These are phyloP conservation scores for Microcebus jonahi DNA, from an alignment of 2,113 vertebrate species.

Conservation along the genomic window DNA sequence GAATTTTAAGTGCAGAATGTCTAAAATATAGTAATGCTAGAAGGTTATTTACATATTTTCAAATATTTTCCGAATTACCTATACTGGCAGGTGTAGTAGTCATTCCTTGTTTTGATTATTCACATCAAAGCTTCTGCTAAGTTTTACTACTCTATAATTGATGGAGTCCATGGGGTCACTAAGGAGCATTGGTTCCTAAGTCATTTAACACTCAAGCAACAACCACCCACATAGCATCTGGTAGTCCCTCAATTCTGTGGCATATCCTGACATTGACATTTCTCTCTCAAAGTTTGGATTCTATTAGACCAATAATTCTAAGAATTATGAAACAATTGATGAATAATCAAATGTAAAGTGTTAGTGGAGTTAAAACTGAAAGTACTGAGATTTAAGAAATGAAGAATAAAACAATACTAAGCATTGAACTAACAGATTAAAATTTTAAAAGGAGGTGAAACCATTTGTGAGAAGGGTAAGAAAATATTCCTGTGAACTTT, in stretches of 20 bases:
- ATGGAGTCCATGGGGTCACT: neutral
- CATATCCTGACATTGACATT: neutral
- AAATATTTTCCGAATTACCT: conserved; percentile 9
- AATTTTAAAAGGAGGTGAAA: neutral
- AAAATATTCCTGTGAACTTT: neutral
- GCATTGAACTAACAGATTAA: neutral
- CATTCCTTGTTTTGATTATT: neutral
- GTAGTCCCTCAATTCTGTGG: neutral
- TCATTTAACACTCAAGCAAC: neutral
- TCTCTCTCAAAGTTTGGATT: neutral
- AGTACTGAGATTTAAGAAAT: neutral
- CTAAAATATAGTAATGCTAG: neutral
- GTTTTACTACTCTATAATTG: neutral
- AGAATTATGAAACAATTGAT: neutral
- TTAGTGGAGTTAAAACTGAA: neutral
- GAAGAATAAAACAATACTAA: conserved; percentile 19
- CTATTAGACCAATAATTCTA: neutral
- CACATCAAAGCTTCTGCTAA: neutral
- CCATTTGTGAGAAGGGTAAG: neutral
- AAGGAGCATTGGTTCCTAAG: neutral
- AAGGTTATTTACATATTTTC: neutral
- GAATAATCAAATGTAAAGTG: neutral
- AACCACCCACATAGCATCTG: neutral
- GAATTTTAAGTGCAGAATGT: neutral
- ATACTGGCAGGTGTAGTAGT: neutral